Evolutionary conservation across 2,113 vertebrate species (phyloP).

Genomic region (Equus quagga): DNA sequence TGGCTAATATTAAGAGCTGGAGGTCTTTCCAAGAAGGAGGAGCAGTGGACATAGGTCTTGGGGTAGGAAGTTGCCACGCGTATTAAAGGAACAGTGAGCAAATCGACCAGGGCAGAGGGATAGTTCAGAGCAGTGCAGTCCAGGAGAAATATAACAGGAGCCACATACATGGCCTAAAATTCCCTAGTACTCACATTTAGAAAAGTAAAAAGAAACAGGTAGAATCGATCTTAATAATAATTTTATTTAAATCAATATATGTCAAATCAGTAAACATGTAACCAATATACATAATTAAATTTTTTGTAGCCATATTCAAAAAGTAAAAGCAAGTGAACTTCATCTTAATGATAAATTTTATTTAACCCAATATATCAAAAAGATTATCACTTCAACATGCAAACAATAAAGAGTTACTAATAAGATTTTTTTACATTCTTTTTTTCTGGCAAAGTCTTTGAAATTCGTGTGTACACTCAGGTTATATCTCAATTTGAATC

Average conservation of each 20-base stretch:
- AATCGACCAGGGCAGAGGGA: background rate
- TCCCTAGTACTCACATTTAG: background rate
- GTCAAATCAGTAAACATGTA: background rate
- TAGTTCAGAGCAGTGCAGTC: rapidly evolving
- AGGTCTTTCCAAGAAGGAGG: background rate
- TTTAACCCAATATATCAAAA: background rate
- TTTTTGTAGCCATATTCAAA: background rate
- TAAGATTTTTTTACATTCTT: background rate
- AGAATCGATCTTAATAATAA: background rate
- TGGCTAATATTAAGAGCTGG: background rate
- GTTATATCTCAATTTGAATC: background rate
- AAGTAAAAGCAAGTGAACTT: background rate
- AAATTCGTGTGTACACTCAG: background rate
- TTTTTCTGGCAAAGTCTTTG: background rate
- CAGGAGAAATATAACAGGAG: background rate
- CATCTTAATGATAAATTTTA: background rate
- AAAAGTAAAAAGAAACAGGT: background rate
- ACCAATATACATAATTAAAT: background rate
- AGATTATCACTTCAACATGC: background rate
- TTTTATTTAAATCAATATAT: slow-evolving; percentile 17
- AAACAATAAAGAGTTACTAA: background rate
- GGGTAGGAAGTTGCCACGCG: too few species aligned
- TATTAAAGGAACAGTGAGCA: background rate
- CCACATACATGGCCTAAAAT: background rate
- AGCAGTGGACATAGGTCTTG: background rate